These are phyloP conservation scores for Hylomyscus alleni DNA, from an alignment of 2,797 vertebrate genomes.

Conservation along the genomic window DNA sequence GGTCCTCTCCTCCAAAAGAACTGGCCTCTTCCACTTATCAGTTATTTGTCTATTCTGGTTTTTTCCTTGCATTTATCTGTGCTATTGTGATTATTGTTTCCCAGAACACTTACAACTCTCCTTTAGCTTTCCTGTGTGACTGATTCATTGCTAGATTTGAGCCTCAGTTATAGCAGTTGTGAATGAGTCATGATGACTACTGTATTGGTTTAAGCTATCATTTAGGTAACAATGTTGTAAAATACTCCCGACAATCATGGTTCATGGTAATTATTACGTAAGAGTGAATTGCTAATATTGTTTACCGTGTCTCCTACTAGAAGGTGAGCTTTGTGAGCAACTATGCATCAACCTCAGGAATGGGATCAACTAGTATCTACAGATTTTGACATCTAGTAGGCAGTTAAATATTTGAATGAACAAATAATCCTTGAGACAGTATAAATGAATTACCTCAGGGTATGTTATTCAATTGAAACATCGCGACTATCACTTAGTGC, in stretches of 20 bases:
- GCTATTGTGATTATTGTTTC: neutral
- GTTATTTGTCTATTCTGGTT: neutral
- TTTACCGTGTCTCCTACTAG: neutral
- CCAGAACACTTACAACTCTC: neutral
- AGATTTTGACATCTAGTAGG: neutral
- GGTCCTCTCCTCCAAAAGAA: neutral
- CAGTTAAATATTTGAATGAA: neutral
- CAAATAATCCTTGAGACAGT: neutral
- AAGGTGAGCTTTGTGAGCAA: slow-evolving; percentile 34
- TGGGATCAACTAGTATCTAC: neutral
- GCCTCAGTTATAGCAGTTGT: neutral
- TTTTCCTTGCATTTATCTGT: neutral
- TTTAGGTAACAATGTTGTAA: slow-evolving; percentile 45
- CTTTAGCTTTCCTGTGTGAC: neutral
- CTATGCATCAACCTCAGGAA: neutral
- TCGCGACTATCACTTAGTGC: slow-evolving; percentile 14
- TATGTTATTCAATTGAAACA: neutral
- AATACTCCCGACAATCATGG: neutral
- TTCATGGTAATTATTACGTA: neutral
- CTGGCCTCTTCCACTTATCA: neutral
- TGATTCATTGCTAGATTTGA: neutral
- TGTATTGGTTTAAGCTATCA: neutral
- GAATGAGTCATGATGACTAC: neutral
- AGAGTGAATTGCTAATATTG: neutral
- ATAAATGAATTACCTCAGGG: neutral